Base-by-base conservation (phyloP, 2,797 vertebrate genomes). In the Microctenopoma lineatum region DNA sequence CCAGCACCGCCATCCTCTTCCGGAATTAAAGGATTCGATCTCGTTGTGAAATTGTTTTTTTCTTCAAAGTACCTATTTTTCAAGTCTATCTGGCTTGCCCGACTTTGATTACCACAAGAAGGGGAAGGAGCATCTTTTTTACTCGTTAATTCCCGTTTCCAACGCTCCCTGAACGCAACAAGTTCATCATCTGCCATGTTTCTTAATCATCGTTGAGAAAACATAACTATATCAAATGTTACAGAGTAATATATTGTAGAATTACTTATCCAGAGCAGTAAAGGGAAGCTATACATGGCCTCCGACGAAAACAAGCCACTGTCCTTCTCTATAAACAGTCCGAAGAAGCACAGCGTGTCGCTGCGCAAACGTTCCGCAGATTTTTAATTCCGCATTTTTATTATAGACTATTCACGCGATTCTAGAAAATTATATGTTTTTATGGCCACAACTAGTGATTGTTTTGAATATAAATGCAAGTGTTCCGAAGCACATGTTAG, bases 121-220 rank as follows among this genome's bases (percentile, higher is more conserved):
- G 62, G 8, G 3, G 65, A 36, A 38, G 71, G 5, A 16, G 41
- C 63, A 7, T 68, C 47, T 34, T 67, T 81, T 55, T 76, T 77
- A 56, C 36, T 58, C 1, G 66, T 70, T 52, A 94, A n/a, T 2
- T 94, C 93, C 13, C 68, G 26, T 81, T 90, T 89, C 94, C 94
- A 94, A 42, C 68, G 65, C n/a, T 92, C 84, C 72, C 92, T 91
- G 77, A 95, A 95, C 42, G 75, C 76, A 54, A 51, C 68, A 39
- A 95, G 91, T 21, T 94, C 91, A 9, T 92, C 76, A 1, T 83
- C 87, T 25, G 84, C 92, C 94, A 94, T 94, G 0, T 59, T 80
- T 59, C 5, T 50, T 18, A 38, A 55, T 32, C 88, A 86, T 86
- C 6, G 1, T 66, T 69, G 0, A 73, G 1, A 4, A 64, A 60